phyloP scores from a whole-genome alignment of 2,113 vertebrate species.

The Plectropomus leopardus region DNA sequence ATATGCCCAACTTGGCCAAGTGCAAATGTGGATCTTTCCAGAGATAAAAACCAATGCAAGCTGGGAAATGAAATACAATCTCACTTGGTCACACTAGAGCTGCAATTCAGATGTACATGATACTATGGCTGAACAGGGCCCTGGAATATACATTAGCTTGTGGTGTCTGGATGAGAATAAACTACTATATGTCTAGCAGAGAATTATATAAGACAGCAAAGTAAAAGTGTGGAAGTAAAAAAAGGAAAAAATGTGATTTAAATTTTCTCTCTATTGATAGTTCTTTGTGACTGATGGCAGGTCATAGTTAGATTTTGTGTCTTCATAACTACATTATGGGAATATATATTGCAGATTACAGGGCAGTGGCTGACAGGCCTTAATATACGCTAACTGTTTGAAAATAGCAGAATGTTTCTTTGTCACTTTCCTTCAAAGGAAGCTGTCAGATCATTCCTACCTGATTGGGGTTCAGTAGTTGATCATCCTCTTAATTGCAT shows the following conservation, averaged over 20 bases:
- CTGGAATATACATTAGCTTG: not conserved
- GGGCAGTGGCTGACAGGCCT: constrained; percentile 13
- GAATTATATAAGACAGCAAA: not conserved
- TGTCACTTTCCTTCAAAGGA: constrained; percentile 11
- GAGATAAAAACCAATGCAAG: not conserved
- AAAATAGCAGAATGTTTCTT: constrained; percentile 17
- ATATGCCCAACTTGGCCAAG: not conserved
- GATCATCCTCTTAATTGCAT: constrained; percentile 95
- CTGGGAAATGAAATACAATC: constrained; percentile 2
- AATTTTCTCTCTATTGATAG: constrained; percentile 1
- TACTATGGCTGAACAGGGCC: not conserved
- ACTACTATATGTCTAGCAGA: not conserved
- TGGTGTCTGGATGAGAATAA: constrained; percentile 28
- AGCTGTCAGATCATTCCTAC: constrained; percentile 41
- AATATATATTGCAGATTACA: constrained; percentile 45
- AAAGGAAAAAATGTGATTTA: not conserved
- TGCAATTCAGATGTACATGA: not conserved
- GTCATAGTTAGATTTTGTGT: constrained; percentile 18
- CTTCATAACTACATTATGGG: constrained; percentile 16
- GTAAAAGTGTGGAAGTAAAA: not conserved
- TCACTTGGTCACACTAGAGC: not conserved
- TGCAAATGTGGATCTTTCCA: constrained; percentile 1
- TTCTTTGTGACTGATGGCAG: constrained; percentile 10
- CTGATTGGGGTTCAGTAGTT: constrained; percentile 88
- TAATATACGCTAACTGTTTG: constrained; percentile 12